These are phyloP conservation scores for Metaphire vulgaris DNA, from an alignment of 1,140 invertebrate species.

Conservation along the genomic window DNA sequence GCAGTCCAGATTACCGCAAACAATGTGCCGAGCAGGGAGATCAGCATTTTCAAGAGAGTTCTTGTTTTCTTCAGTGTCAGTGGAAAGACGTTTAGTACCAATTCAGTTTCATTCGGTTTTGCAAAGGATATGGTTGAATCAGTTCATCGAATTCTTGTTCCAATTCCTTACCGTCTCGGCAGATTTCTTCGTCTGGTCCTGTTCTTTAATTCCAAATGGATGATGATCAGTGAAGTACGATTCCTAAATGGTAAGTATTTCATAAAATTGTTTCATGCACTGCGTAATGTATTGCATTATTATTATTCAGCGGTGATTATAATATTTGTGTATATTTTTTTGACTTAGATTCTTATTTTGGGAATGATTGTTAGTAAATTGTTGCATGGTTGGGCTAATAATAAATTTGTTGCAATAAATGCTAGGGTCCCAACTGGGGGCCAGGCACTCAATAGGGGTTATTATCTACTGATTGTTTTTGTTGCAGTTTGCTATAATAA, in stretches of 20 bases:
- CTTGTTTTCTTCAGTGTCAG: conserved; percentile 75
- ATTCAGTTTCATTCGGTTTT: conserved; percentile 62
- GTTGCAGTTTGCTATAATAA: no score
- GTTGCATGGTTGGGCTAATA: no score
- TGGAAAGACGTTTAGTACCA: conserved; percentile 56
- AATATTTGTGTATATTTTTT: no score
- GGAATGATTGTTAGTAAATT: no score
- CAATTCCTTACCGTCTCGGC: conserved; percentile 73
- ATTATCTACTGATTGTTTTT: no score
- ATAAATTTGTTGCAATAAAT: no score
- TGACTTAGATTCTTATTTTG: no score
- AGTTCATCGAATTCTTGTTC: conserved; percentile 73
- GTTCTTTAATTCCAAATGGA: conserved; percentile 75
- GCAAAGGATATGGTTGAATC: conserved; percentile 77
- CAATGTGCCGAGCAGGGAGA: conserved; percentile 61
- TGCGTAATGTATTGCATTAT: no score
- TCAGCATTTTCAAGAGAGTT: conserved; percentile 59
- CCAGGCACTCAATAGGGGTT: no score
- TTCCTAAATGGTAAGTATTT: conserved; percentile 50
- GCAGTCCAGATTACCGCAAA: conserved; percentile 72
- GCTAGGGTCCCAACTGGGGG: no score
- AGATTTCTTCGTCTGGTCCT: conserved; percentile 72
- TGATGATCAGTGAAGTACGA: conserved; percentile 76
- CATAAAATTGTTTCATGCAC: no score
- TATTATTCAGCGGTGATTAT: no score